Evolutionary conservation across 2,888 invertebrate species (phyloP).

Genomic region (Phaedon cochleariae): DNA sequence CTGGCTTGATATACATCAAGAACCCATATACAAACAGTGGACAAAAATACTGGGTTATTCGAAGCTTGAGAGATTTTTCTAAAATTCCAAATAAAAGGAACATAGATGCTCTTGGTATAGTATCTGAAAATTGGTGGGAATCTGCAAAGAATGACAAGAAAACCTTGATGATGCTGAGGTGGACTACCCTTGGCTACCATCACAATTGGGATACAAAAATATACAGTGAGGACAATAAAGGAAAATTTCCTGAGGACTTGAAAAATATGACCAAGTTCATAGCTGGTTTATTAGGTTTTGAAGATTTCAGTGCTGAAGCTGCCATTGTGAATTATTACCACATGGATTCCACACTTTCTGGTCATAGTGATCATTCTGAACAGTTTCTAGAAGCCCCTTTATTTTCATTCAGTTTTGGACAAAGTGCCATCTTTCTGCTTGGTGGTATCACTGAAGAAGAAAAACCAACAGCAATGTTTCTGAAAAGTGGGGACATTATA

Average conservation of each 20-base stretch:
- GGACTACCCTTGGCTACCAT: constrained; percentile 97
- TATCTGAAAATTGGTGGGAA: constrained; percentile 69
- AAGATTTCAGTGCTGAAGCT: constrained; percentile 81
- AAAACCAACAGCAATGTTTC: constrained; percentile 74
- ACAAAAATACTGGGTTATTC: constrained; percentile 84
- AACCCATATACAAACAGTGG: constrained; percentile 84
- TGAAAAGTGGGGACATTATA: constrained; percentile 90
- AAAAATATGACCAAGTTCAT: constrained; percentile 71
- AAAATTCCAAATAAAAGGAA: constrained; percentile 76
- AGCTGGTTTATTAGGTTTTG: constrained; percentile 67
- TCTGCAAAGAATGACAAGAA: constrained; percentile 61
- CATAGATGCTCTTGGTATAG: constrained; percentile 66
- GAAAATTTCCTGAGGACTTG: constrained; percentile 79
- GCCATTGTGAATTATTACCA: constrained; percentile 97
- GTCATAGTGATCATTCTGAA: constrained; percentile 96
- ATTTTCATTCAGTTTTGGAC: constrained; percentile 94
- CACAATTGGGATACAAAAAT: constrained; percentile 97
- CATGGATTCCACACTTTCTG: constrained; percentile 89
- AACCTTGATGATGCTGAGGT: constrained; percentile 73
- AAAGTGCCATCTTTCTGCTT: constrained; percentile 91
- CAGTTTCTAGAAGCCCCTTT: constrained; percentile 85
- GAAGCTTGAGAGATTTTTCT: constrained; percentile 81
- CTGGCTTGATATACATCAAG: constrained; percentile 79
- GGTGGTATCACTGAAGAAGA: constrained; percentile 80
- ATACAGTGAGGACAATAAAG: constrained; percentile 74